Conservation (phyloP, 2,797 vertebrate genomes). For the Hoplostethus mediterraneus region DNA sequence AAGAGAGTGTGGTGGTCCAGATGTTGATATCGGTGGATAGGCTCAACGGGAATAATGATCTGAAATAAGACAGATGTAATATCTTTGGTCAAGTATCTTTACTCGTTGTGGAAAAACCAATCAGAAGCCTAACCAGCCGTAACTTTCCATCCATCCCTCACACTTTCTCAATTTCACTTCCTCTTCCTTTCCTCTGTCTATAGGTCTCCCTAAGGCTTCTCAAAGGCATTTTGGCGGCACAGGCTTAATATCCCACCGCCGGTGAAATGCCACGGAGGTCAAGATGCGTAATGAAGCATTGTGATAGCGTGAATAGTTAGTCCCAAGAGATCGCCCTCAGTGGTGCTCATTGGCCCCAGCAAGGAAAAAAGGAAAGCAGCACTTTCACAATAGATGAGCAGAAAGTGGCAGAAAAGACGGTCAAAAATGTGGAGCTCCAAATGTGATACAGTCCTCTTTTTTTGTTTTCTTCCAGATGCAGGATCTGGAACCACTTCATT, state of each 20-base stretch:
- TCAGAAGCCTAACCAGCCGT: neutral
- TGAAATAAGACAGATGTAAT: neutral
- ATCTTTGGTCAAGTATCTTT: neutral
- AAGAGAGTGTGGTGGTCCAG: neutral
- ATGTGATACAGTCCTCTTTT: constrained; percentile 13
- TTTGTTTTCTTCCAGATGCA: too few species aligned
- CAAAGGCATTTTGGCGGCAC: constrained; percentile 45
- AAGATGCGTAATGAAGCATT: constrained; percentile 74
- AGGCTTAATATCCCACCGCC: constrained; percentile 39
- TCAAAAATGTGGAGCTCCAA: constrained; percentile 30
- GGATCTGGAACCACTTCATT: too few species aligned
- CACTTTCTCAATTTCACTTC: neutral
- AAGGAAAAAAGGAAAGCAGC: constrained; percentile 22
- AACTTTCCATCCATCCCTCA: neutral
- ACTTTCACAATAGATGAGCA: constrained; percentile 24
- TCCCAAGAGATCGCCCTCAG: constrained; percentile 50
- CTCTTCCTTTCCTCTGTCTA: neutral
- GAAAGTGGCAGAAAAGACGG: constrained; percentile 35
- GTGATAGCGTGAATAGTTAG: constrained; percentile 67
- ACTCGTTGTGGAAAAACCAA: neutral
- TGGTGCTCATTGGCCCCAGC: constrained; percentile 16
- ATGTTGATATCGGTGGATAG: neutral
- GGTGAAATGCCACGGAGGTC: constrained; percentile 71
- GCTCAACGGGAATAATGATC: neutral
- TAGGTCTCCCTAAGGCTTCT: constrained; percentile 31